Evolutionary conservation across 2,113 vertebrate genomes (phyloP), one percentile per base, ranked within the genome.

Genomic region (Mustela nigripes): DNA sequence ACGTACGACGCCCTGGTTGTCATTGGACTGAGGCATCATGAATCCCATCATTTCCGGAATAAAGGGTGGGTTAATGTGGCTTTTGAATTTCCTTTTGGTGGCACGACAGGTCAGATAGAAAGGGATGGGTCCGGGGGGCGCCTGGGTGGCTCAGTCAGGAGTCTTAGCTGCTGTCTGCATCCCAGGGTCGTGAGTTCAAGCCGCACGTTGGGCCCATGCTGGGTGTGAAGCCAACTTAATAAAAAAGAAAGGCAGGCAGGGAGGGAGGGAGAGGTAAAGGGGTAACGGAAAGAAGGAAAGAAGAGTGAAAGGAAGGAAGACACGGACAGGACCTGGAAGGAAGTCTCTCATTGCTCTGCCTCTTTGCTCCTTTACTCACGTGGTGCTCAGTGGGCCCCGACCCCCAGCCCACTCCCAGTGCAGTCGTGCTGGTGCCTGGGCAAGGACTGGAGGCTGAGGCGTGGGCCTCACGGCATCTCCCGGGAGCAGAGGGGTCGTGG

Each of bases 331-430:
- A 11, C 8, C 0, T 1, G 7, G 31, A 50, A 39, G 67, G 22
- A 1, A 42, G 16, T 16, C 33, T 45, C 16, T 62, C 16, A 50
- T 67, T 4, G 71, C 65, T 6, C 53, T 7, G 1, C 14, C 15
- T 50, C 69, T 76, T 53, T 5, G 2, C 12, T 36, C 9, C 21
- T 82, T 45, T 11, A 11, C 63, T 50, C 48, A 22, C 10, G 1
- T 0, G 4, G 28, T 1, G 2, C 2, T 15, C 60, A 4, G 2
- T n/a, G 14, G 9, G 18, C 24, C 19, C 22, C 18, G 3, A 1
- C 31, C 28, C 19, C 4, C 5, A 2, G 28, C 24, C 63, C 1
- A 0, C 16, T 63, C 50, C 76, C 1, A 18, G 73, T 11, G 14
- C 11, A 1, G 26, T 21, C 42, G 33, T 22, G 19, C 24, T 31